phyloP scores from a whole-genome alignment of 2,888 invertebrate species.

The Luperina testacea region DNA sequence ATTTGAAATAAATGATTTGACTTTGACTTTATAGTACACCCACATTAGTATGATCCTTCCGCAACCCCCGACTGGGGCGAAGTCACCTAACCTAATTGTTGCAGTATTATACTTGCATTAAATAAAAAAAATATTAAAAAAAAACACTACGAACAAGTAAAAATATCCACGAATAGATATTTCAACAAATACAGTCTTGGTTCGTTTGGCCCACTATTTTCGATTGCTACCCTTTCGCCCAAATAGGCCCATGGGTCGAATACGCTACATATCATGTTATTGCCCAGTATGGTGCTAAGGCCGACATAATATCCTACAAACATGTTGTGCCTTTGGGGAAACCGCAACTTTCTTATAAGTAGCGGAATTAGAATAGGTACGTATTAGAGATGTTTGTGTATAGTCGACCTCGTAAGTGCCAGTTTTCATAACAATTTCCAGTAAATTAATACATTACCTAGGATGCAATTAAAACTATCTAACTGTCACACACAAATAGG shows the following conservation, averaged over 20 bases:
- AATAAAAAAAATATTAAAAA: background rate
- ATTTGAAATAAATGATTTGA: too few relatives aligned
- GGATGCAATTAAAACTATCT: background rate
- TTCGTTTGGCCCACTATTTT: constrained; percentile 61
- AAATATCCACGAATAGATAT: constrained; percentile 46
- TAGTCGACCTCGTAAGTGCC: background rate
- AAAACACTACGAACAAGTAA: constrained; percentile 34
- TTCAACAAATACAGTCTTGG: constrained; percentile 50
- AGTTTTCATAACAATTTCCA: background rate
- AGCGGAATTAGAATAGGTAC: constrained; percentile 9
- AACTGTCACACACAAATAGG: background rate
- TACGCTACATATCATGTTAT: constrained; percentile 66
- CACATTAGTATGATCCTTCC: too few relatives aligned
- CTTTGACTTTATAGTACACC: too few relatives aligned
- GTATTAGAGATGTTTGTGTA: background rate
- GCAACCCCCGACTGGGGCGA: background rate
- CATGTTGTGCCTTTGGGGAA: constrained; percentile 55
- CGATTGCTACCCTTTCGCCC: constrained; percentile 62
- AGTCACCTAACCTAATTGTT: background rate
- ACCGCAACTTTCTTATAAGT: constrained; percentile 41
- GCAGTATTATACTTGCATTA: background rate
- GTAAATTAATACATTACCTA: background rate
- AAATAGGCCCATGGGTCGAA: constrained; percentile 65
- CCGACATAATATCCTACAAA: constrained; percentile 61
- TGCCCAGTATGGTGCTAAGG: constrained; percentile 57